These are phyloP conservation scores for Alectura lathami DNA, from an alignment of 2,113 vertebrate species.

Conservation along the genomic window DNA sequence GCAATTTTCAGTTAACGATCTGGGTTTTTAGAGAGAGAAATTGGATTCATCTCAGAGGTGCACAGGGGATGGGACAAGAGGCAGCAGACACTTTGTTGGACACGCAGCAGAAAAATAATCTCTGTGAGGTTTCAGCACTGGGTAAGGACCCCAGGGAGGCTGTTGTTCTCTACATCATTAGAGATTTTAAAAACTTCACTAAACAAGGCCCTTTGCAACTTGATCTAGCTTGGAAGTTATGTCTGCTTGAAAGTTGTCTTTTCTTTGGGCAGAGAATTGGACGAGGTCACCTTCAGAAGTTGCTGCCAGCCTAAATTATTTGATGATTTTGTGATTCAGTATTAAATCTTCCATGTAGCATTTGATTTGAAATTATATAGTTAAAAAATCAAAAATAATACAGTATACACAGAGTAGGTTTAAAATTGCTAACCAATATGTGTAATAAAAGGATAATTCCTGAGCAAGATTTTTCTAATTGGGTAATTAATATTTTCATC, in stretches of 20 bases:
- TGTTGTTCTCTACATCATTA: background rate
- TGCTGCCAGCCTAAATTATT: background rate
- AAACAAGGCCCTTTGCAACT: background rate
- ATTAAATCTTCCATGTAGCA: background rate
- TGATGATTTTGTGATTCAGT: background rate
- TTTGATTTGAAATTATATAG: background rate
- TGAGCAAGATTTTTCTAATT: background rate
- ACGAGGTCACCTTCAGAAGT: background rate
- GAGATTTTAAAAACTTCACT: background rate
- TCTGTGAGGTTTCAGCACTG: background rate
- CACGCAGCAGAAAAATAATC: background rate
- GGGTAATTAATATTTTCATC: background rate
- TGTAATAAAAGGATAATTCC: background rate
- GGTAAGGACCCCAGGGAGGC: background rate
- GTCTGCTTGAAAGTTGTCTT: background rate
- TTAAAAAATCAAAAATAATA: background rate
- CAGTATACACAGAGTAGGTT: background rate
- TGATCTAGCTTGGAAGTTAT: background rate
- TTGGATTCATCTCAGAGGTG: background rate
- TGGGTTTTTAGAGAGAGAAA: background rate
- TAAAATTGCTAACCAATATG: background rate
- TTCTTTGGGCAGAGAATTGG: background rate
- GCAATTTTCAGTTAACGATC: background rate
- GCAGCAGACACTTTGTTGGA: background rate
- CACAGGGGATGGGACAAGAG: background rate